These are phyloP conservation scores for Parazoanthus darwini DNA, from an alignment of 92 coral and sea anemone species.

Conservation along the genomic window DNA sequence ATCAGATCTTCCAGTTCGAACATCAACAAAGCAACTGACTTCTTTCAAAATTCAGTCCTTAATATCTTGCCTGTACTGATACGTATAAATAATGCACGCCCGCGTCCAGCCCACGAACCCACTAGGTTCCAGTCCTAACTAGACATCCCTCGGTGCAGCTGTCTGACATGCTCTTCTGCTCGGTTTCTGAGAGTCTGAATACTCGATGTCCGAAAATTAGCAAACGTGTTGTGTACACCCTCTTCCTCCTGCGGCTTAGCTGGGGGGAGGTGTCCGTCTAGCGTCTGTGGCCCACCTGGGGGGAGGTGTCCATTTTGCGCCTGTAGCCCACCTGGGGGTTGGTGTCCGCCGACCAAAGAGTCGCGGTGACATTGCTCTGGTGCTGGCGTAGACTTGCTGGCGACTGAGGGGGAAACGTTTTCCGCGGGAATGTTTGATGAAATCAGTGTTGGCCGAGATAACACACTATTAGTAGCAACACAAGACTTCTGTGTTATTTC, in stretches of 20 bases:
- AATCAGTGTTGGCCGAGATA: constrained; percentile 9
- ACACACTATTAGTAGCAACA: neutral
- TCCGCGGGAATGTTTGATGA: constrained; percentile 20
- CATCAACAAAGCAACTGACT: neutral
- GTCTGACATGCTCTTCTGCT: constrained; percentile 75
- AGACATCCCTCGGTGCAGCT: constrained; percentile 30
- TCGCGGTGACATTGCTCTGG: neutral
- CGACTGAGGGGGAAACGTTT: neutral
- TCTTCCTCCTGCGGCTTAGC: neutral
- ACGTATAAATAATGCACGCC: neutral
- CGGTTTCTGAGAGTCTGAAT: constrained; percentile 71
- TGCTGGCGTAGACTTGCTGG: constrained; percentile 30
- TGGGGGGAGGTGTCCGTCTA: neutral
- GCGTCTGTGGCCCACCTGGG: neutral
- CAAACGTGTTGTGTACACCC: constrained; percentile 52
- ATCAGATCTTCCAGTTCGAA: no score
- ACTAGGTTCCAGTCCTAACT: neutral
- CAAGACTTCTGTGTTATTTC: neutral
- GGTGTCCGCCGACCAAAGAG: no score
- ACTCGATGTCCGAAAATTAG: constrained; percentile 85
- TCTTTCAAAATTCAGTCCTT: neutral
- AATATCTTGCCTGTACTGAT: neutral
- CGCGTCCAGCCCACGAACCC: neutral
- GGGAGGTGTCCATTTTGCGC: neutral
- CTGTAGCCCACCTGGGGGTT: neutral